Evolutionary conservation across 2,888 invertebrate genomes (phyloP).

Genomic region (Ichneumon xanthorius): DNA sequence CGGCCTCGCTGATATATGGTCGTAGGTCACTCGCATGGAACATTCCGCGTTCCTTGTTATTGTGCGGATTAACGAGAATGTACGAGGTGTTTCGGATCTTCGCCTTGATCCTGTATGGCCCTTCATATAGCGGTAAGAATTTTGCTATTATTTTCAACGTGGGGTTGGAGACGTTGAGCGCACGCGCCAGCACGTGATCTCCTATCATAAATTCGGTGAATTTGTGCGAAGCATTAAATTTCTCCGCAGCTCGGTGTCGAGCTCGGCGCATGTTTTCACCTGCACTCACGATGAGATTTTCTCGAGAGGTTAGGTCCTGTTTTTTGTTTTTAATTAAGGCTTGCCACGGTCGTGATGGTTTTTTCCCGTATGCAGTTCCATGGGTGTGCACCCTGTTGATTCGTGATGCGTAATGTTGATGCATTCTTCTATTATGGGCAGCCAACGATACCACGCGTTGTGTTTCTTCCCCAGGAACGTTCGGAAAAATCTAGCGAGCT

Average conservation of each 20-base stretch:
- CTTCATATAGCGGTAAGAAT: neutral
- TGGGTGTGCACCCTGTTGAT: neutral
- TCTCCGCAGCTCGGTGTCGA: neutral
- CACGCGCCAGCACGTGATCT: neutral
- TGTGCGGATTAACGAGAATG: neutral
- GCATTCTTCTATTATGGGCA: neutral
- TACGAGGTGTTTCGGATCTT: neutral
- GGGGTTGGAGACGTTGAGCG: neutral
- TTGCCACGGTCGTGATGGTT: neutral
- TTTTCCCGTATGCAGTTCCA: neutral
- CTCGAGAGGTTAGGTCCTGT: neutral
- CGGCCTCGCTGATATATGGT: neutral
- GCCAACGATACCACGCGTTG: neutral
- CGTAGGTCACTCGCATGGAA: neutral
- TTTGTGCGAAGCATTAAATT: neutral
- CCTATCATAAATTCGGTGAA: neutral
- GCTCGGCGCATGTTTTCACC: neutral
- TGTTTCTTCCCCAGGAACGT: neutral
- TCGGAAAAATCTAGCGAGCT: slow-evolving; percentile 9
- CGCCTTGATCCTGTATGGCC: neutral
- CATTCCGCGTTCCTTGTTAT: neutral
- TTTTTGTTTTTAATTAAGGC: neutral
- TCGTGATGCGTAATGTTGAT: slow-evolving; percentile 38
- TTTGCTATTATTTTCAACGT: neutral
- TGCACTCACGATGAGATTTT: neutral